Percentiles rank a stretch among this genome's conserved stretches.
Evolutionary conservation across 2,113 vertebrate genomes (phyloP).

Genomic region (Heloderma charlesbogerti): DNA sequence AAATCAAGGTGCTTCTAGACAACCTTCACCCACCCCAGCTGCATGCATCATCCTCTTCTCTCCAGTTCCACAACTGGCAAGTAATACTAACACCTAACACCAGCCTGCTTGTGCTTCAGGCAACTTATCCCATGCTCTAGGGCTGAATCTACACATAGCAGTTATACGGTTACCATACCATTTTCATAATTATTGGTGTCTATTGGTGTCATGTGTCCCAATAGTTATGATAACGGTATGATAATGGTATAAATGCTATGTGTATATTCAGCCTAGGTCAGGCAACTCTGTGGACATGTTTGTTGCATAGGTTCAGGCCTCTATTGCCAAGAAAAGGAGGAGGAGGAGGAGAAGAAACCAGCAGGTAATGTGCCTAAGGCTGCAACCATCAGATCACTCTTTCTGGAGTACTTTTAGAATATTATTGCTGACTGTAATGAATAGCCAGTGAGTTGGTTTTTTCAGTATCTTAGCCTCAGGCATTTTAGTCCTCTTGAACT

Average conservation of each 20-base stretch:
- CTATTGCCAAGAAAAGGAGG: neutral
- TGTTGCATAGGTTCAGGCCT: too few species aligned
- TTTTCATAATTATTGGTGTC: too few species aligned
- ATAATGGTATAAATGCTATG: too few species aligned
- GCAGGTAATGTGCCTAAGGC: neutral
- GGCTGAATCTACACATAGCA: too few species aligned
- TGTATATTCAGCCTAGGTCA: too few species aligned
- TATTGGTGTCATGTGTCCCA: too few species aligned
- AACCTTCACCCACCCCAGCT: neutral
- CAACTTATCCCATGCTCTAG: neutral
- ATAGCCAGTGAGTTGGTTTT: neutral
- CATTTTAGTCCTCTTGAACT: neutral
- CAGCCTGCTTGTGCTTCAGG: neutral
- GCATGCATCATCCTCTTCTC: neutral
- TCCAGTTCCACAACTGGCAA: neutral
- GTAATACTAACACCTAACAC: too few species aligned
- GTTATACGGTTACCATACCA: too few species aligned
- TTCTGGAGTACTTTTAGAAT: neutral
- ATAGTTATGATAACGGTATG: too few species aligned
- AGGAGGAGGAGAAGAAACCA: neutral
- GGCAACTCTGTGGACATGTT: neutral
- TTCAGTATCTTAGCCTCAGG: neutral
- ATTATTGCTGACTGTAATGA: constrained; percentile 6
- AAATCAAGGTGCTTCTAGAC: neutral
- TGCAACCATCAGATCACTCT: neutral